Base-by-base conservation (phyloP, 2,888 invertebrate genomes). In the Caenorhabditis macrosperma region DNA sequence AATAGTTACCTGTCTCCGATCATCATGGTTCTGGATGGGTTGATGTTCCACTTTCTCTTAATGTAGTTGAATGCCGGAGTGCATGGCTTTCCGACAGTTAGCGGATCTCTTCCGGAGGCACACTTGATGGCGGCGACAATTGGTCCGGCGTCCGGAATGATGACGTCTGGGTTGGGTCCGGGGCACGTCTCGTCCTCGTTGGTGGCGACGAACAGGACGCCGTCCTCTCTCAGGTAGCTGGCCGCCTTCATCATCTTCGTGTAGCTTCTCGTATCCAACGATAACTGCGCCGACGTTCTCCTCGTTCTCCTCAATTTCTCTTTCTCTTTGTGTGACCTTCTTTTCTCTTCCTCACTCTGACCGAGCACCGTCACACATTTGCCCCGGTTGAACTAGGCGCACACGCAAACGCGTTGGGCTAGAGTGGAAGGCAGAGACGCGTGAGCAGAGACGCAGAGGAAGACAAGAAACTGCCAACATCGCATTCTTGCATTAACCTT, bases 121-220 rank as follows among this genome's bases (percentile, higher is more conserved):
- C 95, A 94, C 91, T 95, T 94, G 12, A 98, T 94, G 12, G 96
- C 94, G 74, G 93, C 93, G 0, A 98, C 95, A 75, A 97, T 93
- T 68, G 95, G 94, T 0, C 97, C 88, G 22, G 89, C 89, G 92
- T 95, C 94, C 75, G 95, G 94, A 75, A 94, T 93, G 22, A 93
- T 91, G 15, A 93, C 85, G 57, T 90, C 87, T 24, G 86, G 91
- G 71, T 91, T 91, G 74, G 91, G 91, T 41, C 88, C 88, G 0
- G 95, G 95, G 89, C 95, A 95, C 75, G 94, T 93, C 90, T 96
- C 95, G 91, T 98, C 98, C 0, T 95, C 95, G 91, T 98, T 98
- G 6, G 97, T 96, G 0, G 95, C 97, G 69, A 98, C 92, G 90
- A 96, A 98, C 44, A 82, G 55, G 33, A 78, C 76, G 17, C 76